Conservation (phyloP, 1,140 invertebrate species). For the Diplogasteroides magnus region DNA sequence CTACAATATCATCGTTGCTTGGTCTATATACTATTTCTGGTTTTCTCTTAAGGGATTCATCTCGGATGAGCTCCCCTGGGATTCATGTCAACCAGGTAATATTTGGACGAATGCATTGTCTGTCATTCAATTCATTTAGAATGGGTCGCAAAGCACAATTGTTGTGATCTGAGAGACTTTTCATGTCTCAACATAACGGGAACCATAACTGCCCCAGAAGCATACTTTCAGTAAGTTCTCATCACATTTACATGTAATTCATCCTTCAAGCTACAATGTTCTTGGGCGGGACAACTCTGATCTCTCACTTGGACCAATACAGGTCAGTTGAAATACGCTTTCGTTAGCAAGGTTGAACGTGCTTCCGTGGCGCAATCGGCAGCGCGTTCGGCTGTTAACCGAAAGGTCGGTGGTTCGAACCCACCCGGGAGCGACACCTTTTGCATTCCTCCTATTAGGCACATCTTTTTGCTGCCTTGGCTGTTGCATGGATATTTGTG, state of each 20-base stretch:
- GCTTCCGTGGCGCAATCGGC: slow-evolving; percentile 33
- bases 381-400: slow-evolving; percentile 55
- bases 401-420: slow-evolving; percentile 55
- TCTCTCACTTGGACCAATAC: slow-evolving; percentile 32
- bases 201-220: slow-evolving; percentile 45
- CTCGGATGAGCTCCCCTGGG: neutral
- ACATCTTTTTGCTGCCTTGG: slow-evolving; percentile 38
- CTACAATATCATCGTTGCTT: slow-evolving; percentile 60
- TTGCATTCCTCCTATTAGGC: too few species aligned
- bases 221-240: slow-evolving; percentile 47
- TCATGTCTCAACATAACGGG: slow-evolving; percentile 33
- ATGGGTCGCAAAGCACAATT: slow-evolving; percentile 41
- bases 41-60: slow-evolving; percentile 39
- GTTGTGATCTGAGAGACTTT: slow-evolving; percentile 40
- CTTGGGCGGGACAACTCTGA: slow-evolving; percentile 42
- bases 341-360: too few species aligned
- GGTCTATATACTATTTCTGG: slow-evolving; percentile 58
- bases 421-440: slow-evolving; percentile 54
- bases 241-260: neutral
- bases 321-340: too few species aligned
- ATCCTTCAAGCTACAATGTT: slow-evolving; percentile 42
- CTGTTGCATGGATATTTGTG: slow-evolving; percentile 50
- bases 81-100: neutral
- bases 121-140: too few species aligned
- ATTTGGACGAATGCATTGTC: too few species aligned